Evolutionary conservation across 2,797 vertebrate species (phyloP).

Genomic region (Heliangelus exortis): DNA sequence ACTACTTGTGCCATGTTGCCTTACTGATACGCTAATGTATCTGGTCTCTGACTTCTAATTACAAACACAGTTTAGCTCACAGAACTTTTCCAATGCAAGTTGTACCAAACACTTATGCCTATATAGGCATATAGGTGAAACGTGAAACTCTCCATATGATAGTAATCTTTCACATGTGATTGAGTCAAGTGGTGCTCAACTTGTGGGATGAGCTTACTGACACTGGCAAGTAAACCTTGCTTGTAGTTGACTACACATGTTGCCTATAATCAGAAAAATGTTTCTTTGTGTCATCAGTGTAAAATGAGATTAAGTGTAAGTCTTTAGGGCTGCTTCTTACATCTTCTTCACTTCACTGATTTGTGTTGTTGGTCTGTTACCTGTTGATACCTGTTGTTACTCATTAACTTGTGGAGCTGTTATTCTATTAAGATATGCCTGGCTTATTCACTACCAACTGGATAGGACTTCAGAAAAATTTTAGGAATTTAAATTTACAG

Average conservation of each 20-base stretch:
- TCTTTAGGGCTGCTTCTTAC: background rate
- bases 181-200: background rate
- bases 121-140: no score
- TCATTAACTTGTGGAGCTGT: background rate
- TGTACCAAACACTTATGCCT: background rate
- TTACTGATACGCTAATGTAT: fast-evolving
- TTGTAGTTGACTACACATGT: background rate
- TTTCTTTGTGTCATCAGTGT: background rate
- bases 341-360: background rate
- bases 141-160: background rate
- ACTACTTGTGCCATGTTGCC: background rate
- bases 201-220: background rate
- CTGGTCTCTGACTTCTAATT: background rate
- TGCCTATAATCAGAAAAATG: background rate
- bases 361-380: background rate
- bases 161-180: background rate
- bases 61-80: background rate
- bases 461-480: background rate
- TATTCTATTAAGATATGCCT: background rate
- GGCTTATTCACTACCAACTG: background rate
- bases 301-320: background rate
- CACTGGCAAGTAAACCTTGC: background rate
- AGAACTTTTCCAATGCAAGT: background rate
- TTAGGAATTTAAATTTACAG: background rate
- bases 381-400: background rate